Evolutionary conservation across 30 jellyfish, hydroid and myxozoan genomes (phyloP), one percentile per base, ranked within the genome.

Genomic region (Catostylus mosaicus): DNA sequence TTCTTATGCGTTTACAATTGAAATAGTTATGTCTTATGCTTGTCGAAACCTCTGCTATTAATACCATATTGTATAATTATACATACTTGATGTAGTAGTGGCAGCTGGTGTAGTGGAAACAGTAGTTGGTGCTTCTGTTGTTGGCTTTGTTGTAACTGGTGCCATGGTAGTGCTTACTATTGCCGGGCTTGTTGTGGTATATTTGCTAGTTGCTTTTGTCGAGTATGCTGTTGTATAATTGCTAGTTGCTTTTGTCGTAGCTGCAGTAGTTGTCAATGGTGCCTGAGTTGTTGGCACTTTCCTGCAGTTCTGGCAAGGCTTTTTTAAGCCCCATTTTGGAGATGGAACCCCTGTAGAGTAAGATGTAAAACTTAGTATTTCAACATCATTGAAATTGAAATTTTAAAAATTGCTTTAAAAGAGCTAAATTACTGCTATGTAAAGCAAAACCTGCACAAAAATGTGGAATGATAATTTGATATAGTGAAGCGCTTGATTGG

Each of bases 251-350:
- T 45, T 71, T 66, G 87, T 87, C 75, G 65, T 83, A 26, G 69
- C 37, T 34, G 80, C 50, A 12, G 86, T 50, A 29, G 59, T 35
- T 32, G 80, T 74, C 18, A 46, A 34, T 30, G 78, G 86, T 16
- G 84, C 77, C 23, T 46, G 85, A 14, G 89, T 86, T 52, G 92
- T 64, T 56, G 92, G 78, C 36, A 52, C 46, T 1, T 20, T 80
- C 32, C 40, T 43, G 70, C 96, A 87, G 33, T 54, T 70, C 45
- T 73, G 24, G 87, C 99, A 94, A 1, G 99, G 99, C 60, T 76
- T 67, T 70, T 88, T 82, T 47, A 94, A 62, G 20, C 99, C 99
- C 89, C 90, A 94, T 56, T 83, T 79, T 9, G 99, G 99, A 20
- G 99, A 88, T 29, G 99, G 99, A 33, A 94, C 75, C 60, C 97